Evolutionary conservation across 2,888 invertebrate species (phyloP), one percentile per base, ranked within the genome.

Genomic region (Barypeithes pellucidus): DNA sequence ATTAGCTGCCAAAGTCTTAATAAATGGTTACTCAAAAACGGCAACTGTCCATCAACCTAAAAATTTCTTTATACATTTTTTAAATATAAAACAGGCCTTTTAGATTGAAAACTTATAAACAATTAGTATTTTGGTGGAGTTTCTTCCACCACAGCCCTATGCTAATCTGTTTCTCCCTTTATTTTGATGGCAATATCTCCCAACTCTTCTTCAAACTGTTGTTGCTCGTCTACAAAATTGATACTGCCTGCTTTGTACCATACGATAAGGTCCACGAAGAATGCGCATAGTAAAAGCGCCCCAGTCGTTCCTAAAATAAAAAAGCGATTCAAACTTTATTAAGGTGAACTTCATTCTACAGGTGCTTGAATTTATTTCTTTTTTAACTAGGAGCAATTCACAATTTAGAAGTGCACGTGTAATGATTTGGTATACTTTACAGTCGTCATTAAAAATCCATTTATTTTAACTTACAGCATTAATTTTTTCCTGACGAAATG

Each of bases 171-270:
- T 72, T 85, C 85, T 39, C 76, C 79, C 78, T 81, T 81, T 59
- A 81, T 79, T 78, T 86, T 87, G 43, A 83, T 84, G 24, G 86
- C 84, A 73, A 88, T 85, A 16, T 87, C 85, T 69, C 85, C 84
- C 57, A 88, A 78, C 79, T 88, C 88, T 76, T 85, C 87, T 69
- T 86, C 86, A 54, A 86, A 85, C 36, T 85, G 67, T 54, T 86
- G 86, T 76, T 89, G 89, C 73, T 91, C 90, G 75, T 91, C 91
- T 0, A 88, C 88, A 80, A 91, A 91, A 79, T 87, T 90, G 78
- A 96, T 95, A 82, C 93, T 93, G 67, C 93, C 93, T 50, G 96
- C 95, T 85, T 95, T 94, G 83, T 93, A 93, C 94, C 95, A 96
- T 29, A 97, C 96, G 62, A 95, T 89, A 80, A 95, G 84, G 87